These are phyloP conservation scores for Hystrix cristata DNA, from an alignment of 2,113 vertebrate species.

Conservation along the genomic window DNA sequence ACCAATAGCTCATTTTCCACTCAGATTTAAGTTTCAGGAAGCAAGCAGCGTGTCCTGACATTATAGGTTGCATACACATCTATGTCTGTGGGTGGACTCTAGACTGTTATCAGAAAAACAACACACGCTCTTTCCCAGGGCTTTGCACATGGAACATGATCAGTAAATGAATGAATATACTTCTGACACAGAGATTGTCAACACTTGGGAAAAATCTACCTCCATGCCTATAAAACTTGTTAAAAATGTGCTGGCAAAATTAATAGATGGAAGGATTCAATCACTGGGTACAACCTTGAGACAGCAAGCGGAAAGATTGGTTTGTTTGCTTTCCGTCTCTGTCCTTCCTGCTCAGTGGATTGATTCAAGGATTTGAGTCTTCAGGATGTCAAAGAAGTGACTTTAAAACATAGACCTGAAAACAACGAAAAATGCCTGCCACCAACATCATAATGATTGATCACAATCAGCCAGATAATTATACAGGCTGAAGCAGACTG, in stretches of 20 bases:
- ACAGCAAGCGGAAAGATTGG: slow-evolving; percentile 17
- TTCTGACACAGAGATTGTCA: neutral
- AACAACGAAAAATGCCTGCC: slow-evolving; percentile 76
- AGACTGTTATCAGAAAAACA: neutral
- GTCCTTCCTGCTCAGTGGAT: slow-evolving; percentile 45
- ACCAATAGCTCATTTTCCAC: neutral
- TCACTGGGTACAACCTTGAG: slow-evolving; percentile 63
- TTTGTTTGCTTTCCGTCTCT: neutral
- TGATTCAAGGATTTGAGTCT: slow-evolving; percentile 70
- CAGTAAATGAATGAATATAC: neutral
- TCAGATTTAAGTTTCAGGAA: neutral
- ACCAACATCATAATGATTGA: slow-evolving; percentile 75
- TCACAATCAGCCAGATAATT: slow-evolving; percentile 76
- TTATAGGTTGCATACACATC: neutral
- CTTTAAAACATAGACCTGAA: slow-evolving; percentile 60
- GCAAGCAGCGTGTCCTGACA: neutral
- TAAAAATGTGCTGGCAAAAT: slow-evolving; percentile 45
- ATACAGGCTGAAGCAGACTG: slow-evolving; percentile 56
- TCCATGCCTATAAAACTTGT: neutral
- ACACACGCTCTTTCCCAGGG: neutral
- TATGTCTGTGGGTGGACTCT: neutral
- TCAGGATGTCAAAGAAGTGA: slow-evolving; percentile 62
- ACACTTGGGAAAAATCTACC: slow-evolving; percentile 3
- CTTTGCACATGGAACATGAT: neutral
- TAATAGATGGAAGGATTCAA: slow-evolving; percentile 41